Evolutionary conservation across 2,888 invertebrate species (phyloP), one percentile per base, ranked within the genome.

Genomic region (Bellardia bayeri): DNA sequence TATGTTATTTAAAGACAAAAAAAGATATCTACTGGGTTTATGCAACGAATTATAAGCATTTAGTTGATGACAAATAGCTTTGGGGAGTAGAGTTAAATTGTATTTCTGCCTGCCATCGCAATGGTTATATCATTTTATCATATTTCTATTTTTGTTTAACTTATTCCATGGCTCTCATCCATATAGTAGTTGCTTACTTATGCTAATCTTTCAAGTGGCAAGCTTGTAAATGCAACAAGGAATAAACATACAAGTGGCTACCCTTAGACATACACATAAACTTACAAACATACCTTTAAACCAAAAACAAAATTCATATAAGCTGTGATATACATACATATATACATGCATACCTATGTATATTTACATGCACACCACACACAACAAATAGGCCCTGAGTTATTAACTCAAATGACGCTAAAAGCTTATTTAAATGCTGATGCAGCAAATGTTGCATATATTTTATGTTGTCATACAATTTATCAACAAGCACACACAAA

Each of bases 141-240:
- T 66, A 49, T 14, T 72, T 74, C 78, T 75, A 16, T 56, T 45
- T 16, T 75, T 8, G 33, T 54, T 71, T 11, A 13, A 16, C 13
- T 13, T 56, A 71, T 88, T 80, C 64, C 68, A 68, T 83, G 87
- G 82, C 85, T 80, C 89, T 84, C 76, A 78, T 81, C 58, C 80
- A 63, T 30, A 78, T 49, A 71, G 63, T 87, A 89, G 87, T 85
- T 88, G 83, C 87, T 88, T 88, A 86, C 89, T 90, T 90, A 90
- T 90, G 92, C 91, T 92, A 92, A 92, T 92, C 92, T 92, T 90
- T 91, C 92, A 92, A 92, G 92, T 92, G 92, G 87, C 89, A 82
- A 63, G 85, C 82, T 87, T 78, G 81, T 74, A 69, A 49, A 82
- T 83, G 61, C 49, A 83, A 56, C 9, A 37, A 8, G 58, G 8